Conservation (phyloP, 2,113 vertebrate species). For the Cervus canadensis region DNA sequence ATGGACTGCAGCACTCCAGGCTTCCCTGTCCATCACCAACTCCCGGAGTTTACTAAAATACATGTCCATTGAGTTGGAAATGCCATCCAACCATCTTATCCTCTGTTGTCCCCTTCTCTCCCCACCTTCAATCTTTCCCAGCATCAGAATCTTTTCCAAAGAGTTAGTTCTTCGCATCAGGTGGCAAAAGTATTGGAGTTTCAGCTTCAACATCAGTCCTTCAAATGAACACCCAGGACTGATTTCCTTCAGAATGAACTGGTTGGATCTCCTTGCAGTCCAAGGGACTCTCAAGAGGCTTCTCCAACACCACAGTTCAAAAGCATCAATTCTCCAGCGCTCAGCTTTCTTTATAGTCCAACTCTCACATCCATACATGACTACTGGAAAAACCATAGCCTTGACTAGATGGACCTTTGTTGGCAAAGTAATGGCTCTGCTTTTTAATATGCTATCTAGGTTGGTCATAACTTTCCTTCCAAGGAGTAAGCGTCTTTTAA, state of each 20-base stretch:
- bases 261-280: not conserved
- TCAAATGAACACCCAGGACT: not conserved
- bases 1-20: not conserved
- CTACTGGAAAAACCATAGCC: not conserved
- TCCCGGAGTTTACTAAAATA: not conserved
- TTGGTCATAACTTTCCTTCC: not conserved
- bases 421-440: not conserved
- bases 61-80: not conserved
- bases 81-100: not conserved
- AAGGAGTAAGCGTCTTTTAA: not conserved
- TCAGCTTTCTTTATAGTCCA: not conserved
- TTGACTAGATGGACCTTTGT: not conserved
- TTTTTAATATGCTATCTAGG: not conserved
- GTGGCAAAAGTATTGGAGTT: not conserved
- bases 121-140: not conserved
- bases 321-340: not conserved
- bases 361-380: not conserved
- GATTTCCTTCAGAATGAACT: fast-evolving
- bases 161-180: not conserved
- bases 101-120: not conserved
- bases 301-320: not conserved
- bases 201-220: not conserved
- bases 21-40: not conserved
- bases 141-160: not conserved
- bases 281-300: not conserved